These are phyloP conservation scores for Chionodraco myersi DNA, from an alignment of 2,113 vertebrate genomes.

Conservation along the genomic window DNA sequence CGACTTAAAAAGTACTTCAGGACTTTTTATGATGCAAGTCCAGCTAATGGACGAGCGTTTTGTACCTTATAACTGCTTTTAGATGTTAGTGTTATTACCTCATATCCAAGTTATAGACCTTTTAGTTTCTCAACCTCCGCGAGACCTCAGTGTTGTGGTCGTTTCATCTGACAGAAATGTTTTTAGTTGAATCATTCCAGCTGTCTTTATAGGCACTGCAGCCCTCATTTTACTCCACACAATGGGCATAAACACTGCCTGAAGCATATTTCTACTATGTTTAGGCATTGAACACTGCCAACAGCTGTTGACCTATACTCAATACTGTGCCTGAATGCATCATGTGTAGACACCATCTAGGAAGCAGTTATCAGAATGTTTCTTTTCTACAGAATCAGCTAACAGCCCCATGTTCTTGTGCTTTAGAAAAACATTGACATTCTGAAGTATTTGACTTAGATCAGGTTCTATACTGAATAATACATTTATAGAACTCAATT, in stretches of 20 bases:
- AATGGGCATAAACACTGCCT: too few relatives aligned
- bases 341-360: background rate
- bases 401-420: background rate
- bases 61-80: background rate
- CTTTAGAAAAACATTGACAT: too few relatives aligned
- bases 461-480: background rate
- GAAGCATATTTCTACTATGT: too few relatives aligned
- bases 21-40: background rate
- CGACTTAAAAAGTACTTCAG: background rate
- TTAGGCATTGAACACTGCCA: too few relatives aligned
- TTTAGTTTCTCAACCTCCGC: too few relatives aligned
- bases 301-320: background rate
- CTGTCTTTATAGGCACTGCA: too few relatives aligned
- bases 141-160: too few relatives aligned
- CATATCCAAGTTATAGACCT: background rate
- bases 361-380: background rate
- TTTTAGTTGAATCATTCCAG: too few relatives aligned
- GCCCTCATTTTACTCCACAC: too few relatives aligned
- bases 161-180: too few relatives aligned
- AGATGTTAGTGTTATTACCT: background rate
- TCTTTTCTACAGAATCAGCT: background rate
- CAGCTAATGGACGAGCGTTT: background rate
- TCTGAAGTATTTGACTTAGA: too few relatives aligned
- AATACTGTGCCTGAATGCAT: background rate
- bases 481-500: background rate